Base-by-base conservation (phyloP, 2,113 vertebrate species). In the Alces alces region DNA sequence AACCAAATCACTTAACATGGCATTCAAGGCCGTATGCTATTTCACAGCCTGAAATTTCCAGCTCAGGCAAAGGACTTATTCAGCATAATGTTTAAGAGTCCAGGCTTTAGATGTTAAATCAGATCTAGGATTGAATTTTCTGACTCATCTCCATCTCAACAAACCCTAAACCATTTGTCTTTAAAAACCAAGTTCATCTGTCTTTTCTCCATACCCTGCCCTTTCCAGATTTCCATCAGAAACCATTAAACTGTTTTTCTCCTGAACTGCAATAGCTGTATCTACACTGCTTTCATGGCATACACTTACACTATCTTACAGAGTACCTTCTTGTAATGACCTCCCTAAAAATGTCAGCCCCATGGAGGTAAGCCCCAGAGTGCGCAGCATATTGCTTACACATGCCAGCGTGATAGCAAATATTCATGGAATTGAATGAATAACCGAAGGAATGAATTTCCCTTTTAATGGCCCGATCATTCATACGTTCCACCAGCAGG, bases 71-170 rank as follows among this genome's bases (percentile, higher is more conserved):
- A 87, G 50, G n/a, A 4, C 39, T 90, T 90, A n/a, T 27, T 52
- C 17, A 89, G 36, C 76, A 86, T 86, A 79, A 93, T 25, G n/a
- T 79, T 85, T 86, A 87, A 97, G 78, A 64, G 25, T 91, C 58
- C 23, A 86, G 55, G 64, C 28, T 94, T 95, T 91, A 52, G 39
- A 82, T 58, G 33, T 55, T 90, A 50, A 94, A 25, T 30, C 85
- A 94, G 43, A 93, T 95, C 28, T 93, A 93, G 25, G 64, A 91
- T 76, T 85, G 23, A 88, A 57, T 87, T 95, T 36, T 89, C 61
- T 87, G 36, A 64, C 57, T 96, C 12, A 45, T 64, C 52, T 25
- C 17, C 33, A 93, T 95, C 91, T 94, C 50, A 88, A 85, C 2
- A 93, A 96, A 91, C 64, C 16, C 85, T 89, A 83, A 94, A 76